Evolutionary conservation across 2,797 vertebrate genomes (phyloP), one percentile per base, ranked within the genome.

Genomic region (Notolabrus celidotus): DNA sequence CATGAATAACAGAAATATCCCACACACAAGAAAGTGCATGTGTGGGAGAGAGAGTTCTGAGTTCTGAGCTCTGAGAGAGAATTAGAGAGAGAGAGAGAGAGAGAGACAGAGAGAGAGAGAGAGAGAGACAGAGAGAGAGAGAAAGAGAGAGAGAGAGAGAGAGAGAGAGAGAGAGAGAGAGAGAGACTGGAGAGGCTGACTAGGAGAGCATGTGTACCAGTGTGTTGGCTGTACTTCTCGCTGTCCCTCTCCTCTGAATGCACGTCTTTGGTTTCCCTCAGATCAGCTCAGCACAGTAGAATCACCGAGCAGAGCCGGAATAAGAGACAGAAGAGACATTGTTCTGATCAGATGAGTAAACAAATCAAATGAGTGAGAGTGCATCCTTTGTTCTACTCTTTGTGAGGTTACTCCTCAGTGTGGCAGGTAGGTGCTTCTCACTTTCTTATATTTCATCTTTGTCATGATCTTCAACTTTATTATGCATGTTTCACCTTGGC

Each of bases 361-460:
- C 31, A 38, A 58, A 66, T 19, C 74, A 83, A 86, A 91, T 88
- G 90, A 87, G 59, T 71, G 31, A 54, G 14, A 73, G 46, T 3
- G 31, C 6, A 16, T 67, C 66, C 38, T 74, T 87, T 66, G 11
- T 77, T 66, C 50, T 22, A 42, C 72, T 92, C 63, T 68, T 92
- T 25, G 16, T 86, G 64, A 80, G 86, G 45, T 51, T 92, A 20
- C 15, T 89, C 60, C 80, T 90, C 85, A 42, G 62, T 63, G 71
- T 23, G 68, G 61, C 86, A 92, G 92, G 92, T 93, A 87, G 19
- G 78, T 5, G 42, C 3, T 33, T 67, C 42, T 27, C 6, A 20
- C 16, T 59, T 65, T 51, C 0, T 39, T 41, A 36, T 33, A 46
- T 0, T 12, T 7, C 0, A 0, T 16, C n/a, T 61, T n/a, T 2